Percentiles rank a stretch among this genome's conserved stretches.
Evolutionary conservation across 2,113 vertebrate species (phyloP).

Genomic region (Catharus fuscescens): DNA sequence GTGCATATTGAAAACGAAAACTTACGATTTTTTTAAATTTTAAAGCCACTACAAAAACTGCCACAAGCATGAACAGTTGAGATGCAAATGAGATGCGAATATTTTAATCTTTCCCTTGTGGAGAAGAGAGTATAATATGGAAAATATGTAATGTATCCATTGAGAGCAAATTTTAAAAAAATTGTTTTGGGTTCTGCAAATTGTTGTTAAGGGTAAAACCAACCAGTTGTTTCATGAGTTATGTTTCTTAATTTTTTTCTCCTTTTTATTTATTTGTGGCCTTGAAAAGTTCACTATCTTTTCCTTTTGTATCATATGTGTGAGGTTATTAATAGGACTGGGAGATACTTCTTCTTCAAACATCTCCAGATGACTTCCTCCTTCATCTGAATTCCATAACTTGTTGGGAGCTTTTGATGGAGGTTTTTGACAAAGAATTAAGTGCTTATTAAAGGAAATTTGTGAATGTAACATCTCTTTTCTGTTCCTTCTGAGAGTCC

Average conservation of each 20-base stretch:
- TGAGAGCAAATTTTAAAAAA: not conserved
- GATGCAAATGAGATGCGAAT: not conserved
- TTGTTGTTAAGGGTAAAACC: not conserved
- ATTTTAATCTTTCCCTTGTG: not conserved
- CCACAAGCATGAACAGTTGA: not conserved
- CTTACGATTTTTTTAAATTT: fast-evolving
- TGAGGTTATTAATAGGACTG: not conserved
- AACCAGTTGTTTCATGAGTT: not conserved
- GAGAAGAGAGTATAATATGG: not conserved
- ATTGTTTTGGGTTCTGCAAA: not conserved
- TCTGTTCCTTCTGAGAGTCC: not conserved
- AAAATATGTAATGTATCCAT: not conserved
- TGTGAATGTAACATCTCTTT: not conserved
- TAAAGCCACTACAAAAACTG: not conserved
- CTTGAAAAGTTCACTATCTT: not conserved
- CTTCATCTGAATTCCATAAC: not conserved
- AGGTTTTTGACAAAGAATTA: not conserved
- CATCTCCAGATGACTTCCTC: not conserved
- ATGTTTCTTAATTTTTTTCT: not conserved
- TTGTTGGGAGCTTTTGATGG: not conserved
- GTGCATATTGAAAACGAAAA: not conserved
- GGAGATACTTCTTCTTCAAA: not conserved
- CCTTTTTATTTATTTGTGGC: not conserved
- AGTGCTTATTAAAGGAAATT: not conserved
- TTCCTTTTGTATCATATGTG: not conserved